Evolutionary conservation across 2,888 invertebrate species (phyloP), one percentile per base, ranked within the genome.

Genomic region (Priocnemis perturbator): DNA sequence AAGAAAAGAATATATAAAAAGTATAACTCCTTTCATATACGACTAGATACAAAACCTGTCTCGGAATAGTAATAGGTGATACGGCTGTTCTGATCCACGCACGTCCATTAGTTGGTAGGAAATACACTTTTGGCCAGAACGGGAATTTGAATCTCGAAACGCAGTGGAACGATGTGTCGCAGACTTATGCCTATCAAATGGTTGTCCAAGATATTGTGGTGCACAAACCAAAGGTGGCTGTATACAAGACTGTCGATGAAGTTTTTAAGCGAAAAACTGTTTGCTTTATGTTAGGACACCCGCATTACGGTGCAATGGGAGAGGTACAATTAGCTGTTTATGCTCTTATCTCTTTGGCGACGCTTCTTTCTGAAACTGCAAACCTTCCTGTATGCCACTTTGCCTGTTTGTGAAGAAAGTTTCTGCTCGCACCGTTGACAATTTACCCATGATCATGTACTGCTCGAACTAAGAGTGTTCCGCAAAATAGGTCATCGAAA

Each of bases 251-350:
- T 21, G 84, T 93, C n/a, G 64, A 89, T 83, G 91, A 93, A 67
- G 91, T 96, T 0, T 97, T 95, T 84, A 92, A 94, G 0, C 88
- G 91, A 0, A 93, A 93, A 0, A 92, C 92, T 61, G 83, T 85
- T 1, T 94, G 96, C 78, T 97, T 97, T 87, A 92, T 96, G 88
- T 91, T 97, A 0, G 93, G 93, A 7, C 93, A 93, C 76, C 95
- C 94, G 5, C 94, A 95, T 88, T 97, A 97, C 86, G 98, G 97
- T 0, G 92, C 93, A 57, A 90, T 93, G 86, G 97, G 95, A 58
- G 92, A 93, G 83, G 96, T 97, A 87, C 79, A 81, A 61, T 59
- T 23, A 37, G 63, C 82, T 74, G 89, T 64, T 56, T 55, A 15
- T 3, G 15, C 19, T 20, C 19, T 50, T 62, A 61, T 26, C 5